These are phyloP conservation scores for Capitulum mitella DNA, from an alignment of 2,888 invertebrate genomes.

Conservation along the genomic window DNA sequence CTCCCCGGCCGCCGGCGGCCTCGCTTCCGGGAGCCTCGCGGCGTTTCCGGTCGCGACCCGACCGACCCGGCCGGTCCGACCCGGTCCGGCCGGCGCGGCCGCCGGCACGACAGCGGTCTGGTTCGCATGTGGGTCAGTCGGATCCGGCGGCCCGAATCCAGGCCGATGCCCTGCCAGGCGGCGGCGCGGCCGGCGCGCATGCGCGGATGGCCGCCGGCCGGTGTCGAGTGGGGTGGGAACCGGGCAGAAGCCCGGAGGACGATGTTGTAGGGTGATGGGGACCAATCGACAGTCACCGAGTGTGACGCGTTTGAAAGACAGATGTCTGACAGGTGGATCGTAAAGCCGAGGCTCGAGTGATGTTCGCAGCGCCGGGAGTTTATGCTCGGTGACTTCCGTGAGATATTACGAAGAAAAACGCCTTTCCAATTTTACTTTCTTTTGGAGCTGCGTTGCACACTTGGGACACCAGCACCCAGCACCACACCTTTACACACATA, in stretches of 20 bases:
- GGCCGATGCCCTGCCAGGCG: slow-evolving; percentile 1
- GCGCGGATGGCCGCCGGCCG: neutral
- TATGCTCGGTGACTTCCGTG: no score
- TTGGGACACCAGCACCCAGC: no score
- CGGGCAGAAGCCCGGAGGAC: neutral
- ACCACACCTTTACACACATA: no score
- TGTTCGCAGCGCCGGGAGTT: no score
- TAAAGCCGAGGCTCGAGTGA: neutral
- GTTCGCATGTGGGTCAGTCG: neutral
- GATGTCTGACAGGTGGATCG: neutral
- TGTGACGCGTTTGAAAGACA: neutral
- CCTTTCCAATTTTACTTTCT: no score
- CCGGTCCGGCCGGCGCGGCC: neutral
- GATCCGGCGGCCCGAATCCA: neutral
- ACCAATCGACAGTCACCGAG: neutral
- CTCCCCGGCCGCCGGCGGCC: neutral
- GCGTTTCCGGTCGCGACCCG: neutral
- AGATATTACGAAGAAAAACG: no score
- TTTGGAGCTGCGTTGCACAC: no score
- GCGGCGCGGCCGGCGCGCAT: neutral
- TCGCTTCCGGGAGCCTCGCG: neutral
- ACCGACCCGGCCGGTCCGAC: neutral
- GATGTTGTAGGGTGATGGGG: neutral
- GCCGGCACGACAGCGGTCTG: neutral
- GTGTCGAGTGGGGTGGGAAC: neutral